Conservation (phyloP, 2,888 invertebrate genomes). For the Hypsopygia costalis region DNA sequence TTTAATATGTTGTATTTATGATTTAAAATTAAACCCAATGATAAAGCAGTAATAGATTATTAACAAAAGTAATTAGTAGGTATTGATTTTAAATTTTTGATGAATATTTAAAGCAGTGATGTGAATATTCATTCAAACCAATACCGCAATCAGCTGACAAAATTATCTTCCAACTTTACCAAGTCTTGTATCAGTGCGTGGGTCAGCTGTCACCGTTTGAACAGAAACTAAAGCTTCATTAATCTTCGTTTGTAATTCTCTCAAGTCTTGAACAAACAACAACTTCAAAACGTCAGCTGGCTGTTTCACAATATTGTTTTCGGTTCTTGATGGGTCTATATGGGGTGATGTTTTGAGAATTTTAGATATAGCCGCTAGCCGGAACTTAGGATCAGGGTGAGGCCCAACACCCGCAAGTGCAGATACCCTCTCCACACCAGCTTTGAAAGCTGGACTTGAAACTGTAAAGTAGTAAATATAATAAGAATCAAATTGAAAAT, state of each 20-base stretch:
- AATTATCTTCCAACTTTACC: constrained; percentile 91
- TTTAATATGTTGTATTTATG: too few species aligned
- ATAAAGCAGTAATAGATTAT: too few species aligned
- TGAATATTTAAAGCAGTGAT: too few species aligned
- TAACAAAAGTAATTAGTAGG: too few species aligned
- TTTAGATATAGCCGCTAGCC: constrained; percentile 84
- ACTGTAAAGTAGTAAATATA: constrained; percentile 79
- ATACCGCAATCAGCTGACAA: too few species aligned
- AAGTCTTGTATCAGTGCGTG: constrained; percentile 96
- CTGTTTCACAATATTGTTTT: constrained; percentile 50
- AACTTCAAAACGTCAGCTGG: constrained; percentile 86
- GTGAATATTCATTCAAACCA: too few species aligned
- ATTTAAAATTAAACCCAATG: too few species aligned
- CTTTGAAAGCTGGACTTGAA: constrained; percentile 89
- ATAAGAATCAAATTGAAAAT: too few species aligned
- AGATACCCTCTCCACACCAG: constrained; percentile 89
- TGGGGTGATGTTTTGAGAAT: constrained; percentile 90
- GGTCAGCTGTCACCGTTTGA: constrained; percentile 96
- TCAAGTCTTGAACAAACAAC: constrained; percentile 90
- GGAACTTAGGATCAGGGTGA: constrained; percentile 61
- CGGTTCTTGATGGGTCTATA: constrained; percentile 78
- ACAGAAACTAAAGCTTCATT: constrained; percentile 97
- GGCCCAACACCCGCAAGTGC: constrained; percentile 78
- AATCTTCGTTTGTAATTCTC: constrained; percentile 94
- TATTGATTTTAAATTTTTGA: too few species aligned